A percentile compares a stretch with the other conserved stretches of the same genome.
phyloP scores from a whole-genome alignment of 1,140 invertebrate species.

The Microplitis mediator region DNA sequence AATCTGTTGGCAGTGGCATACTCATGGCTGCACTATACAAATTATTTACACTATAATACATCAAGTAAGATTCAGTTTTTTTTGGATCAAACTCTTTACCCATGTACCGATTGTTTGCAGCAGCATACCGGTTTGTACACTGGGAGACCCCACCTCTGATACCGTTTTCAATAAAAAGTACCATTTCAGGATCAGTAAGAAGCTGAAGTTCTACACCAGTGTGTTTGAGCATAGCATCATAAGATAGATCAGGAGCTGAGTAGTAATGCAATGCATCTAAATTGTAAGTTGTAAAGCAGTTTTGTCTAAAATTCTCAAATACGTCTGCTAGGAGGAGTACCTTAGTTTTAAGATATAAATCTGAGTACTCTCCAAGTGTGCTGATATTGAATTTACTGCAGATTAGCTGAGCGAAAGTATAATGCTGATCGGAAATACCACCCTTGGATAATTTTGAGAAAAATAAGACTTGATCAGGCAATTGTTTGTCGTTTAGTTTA shows the following conservation, averaged over 20 bases:
- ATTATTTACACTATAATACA: conserved; percentile 65
- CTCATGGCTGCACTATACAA: conserved; percentile 64
- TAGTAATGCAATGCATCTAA: conserved; percentile 51
- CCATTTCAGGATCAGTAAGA: conserved; percentile 50
- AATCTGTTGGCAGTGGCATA: conserved; percentile 50
- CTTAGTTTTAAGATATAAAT: conserved; percentile 9
- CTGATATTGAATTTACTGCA: neutral
- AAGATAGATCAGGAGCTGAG: conserved; percentile 53
- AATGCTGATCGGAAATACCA: neutral
- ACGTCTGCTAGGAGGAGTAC: conserved; percentile 47
- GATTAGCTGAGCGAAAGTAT: neutral
- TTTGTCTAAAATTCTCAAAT: conserved; percentile 59
- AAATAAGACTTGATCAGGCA: conserved; percentile 36
- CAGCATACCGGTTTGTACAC: conserved; percentile 50
- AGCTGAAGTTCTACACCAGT: conserved; percentile 38
- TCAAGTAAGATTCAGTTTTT: conserved; percentile 47
- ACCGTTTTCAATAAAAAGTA: conserved; percentile 52
- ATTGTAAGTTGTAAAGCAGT: conserved; percentile 35
- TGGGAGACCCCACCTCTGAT: conserved; percentile 53
- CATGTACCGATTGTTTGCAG: conserved; percentile 60
- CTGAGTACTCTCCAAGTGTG: conserved; percentile 25
- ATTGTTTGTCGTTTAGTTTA: conserved; percentile 40
- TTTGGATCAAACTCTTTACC: conserved; percentile 49
- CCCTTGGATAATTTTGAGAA: neutral
- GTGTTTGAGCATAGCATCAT: conserved; percentile 44